Evolutionary conservation across 2,888 invertebrate species (phyloP), one percentile per base, ranked within the genome.

Genomic region (Ectobius pallidus): DNA sequence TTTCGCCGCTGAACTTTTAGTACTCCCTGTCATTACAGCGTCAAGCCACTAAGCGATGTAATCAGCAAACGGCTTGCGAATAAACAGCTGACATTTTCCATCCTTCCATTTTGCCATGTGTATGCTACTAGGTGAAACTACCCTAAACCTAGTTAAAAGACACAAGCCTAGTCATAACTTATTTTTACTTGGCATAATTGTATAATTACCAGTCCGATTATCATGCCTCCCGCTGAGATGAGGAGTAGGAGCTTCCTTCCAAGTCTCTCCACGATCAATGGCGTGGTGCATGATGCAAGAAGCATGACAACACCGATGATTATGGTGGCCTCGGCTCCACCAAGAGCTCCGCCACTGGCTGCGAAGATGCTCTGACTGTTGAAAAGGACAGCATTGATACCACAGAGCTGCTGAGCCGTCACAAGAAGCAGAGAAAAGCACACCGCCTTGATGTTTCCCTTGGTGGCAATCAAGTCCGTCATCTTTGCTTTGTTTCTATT

Each of bases 351-450:
- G 1, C 49, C 72, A 3, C 65, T 78, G 25, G 63, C 34, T 1
- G 83, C 80, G 80, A 94, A 94, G 78, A 94, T 93, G 44, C 83
- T 84, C 77, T 91, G 61, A 11, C 49, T 90, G 82, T 93, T 94
- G 82, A 93, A 93, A 1, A 94, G 86, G 0, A 95, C 90, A 0
- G 92, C 91, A 82, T 93, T 94, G 79, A 94, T 91, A 0, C 94
- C 94, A 0, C 90, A 90, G 75, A 94, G 85, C 82, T 96, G 96
- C 81, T 96, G 96, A 83, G 95, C 92, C 77, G 89, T 84, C 68
- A 93, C 91, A 74, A 96, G 85, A 3, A 90, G 89, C 76, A 90
- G 89, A 0, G 91, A 91, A 69, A 92, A 88, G 76, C 93, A 87
- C 79, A 95, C 87, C 0, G 94, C 94, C 80, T 90, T 92, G 76